Evolutionary conservation across 2,888 invertebrate genomes (phyloP).

Genomic region (Cheilosia vernalis): DNA sequence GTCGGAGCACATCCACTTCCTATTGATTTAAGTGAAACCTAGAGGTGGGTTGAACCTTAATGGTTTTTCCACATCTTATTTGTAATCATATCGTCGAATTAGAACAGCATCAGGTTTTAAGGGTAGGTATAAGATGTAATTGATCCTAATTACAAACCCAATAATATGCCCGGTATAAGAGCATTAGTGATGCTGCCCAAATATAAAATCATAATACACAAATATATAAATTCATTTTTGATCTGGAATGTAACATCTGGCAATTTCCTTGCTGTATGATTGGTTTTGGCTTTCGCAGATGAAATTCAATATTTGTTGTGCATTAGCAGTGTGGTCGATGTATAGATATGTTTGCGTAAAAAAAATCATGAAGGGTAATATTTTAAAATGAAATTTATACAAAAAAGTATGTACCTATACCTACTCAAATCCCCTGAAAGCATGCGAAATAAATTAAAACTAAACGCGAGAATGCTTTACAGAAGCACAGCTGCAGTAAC

Average conservation of each 20-base stretch:
- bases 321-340: not conserved
- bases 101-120: no score
- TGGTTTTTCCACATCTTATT: no score
- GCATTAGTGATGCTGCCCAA: no score
- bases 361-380: not conserved
- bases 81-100: no score
- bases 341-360: not conserved
- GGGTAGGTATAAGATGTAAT: no score
- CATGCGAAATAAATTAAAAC: conserved; percentile 43
- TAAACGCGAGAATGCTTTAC: conserved; percentile 18
- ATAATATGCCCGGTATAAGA: no score
- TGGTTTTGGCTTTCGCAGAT: not conserved
- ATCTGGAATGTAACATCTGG: conserved; percentile 4
- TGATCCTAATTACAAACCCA: no score
- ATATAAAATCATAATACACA: not conserved
- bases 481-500: conserved; percentile 28
- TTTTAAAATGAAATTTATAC: not conserved
- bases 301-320: not conserved
- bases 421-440: not conserved
- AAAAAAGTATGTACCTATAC: not conserved
- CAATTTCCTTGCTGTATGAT: not conserved
- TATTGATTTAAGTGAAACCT: no score
- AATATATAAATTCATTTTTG: not conserved
- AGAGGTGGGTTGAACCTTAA: no score
- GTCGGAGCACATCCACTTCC: no score